Base-by-base conservation (phyloP, 2,113 vertebrate genomes). In the Urocynchramus pylzowi region DNA sequence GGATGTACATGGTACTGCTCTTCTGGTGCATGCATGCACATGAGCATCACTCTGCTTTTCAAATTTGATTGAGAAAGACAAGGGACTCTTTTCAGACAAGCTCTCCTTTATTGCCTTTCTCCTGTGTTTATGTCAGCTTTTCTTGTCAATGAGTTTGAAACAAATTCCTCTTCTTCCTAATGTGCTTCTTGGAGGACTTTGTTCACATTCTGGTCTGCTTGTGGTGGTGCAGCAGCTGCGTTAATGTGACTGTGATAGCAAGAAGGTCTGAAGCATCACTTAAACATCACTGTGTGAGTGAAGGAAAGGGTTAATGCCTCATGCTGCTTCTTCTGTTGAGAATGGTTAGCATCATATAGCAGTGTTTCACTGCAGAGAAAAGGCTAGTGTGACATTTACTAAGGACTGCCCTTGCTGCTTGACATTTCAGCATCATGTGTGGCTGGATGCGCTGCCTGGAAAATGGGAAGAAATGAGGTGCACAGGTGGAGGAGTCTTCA, bases 371-470 rank as follows among this genome's bases (percentile, higher is more conserved):
- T 76, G 59, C 11, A 56, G 85, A 92, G 87, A 35, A 96, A 90
- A 95, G 86, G 94, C 67, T 94, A 95, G 49, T 18, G 5, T 94
- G 91, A 76, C 86, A 64, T 97, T 97, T 97, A 91, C 96, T 95
- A 83, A 87, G 82, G 74, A 53, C 76, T 76, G 52, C 49, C 60
- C 42, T n/a, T 89, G 5, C 57, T 79, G 75, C 59, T 84, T 96
- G 90, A 91, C 83, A 87, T 92, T 94, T 88, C 76, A 33, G 79
- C 56, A 14, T 78, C 45, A 3, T 2, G 1, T 49, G 53, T 7
- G 7, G 59, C 67, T 83, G 52, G n/a, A 67, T 79, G 78, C 0
- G 0, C 31, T 30, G 28, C 37, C 41, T 78, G 44, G 63, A 33
- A 73, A 77, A 19, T 3, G 12, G 17, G 49, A 45, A 87, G 42